Evolutionary conservation across 2,797 vertebrate species (phyloP), one percentile per base, ranked within the genome.

Genomic region (Iguana delicatissima): DNA sequence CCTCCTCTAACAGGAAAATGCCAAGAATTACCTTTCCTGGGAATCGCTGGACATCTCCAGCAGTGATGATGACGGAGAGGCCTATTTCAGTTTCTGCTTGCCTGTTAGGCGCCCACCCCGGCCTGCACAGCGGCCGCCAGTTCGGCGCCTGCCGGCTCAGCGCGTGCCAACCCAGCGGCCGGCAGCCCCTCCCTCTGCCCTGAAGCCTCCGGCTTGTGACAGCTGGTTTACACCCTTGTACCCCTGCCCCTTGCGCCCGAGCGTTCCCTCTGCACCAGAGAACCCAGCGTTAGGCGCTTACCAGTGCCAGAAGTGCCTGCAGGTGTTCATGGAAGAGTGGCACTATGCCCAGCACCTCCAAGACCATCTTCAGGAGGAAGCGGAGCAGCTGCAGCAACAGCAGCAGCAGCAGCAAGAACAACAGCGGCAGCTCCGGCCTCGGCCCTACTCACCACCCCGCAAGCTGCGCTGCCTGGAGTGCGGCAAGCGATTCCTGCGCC

Each of bases 51-150:
- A 92, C 7, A 86, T 59, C 90, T 97, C 96, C 0, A 97, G 96
- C 89, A 95, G 97, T 1, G 94, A 95, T 79, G 97, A 95, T 1
- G 97, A 96, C 4, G 69, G 86, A 12, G 94, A 90, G 24, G 73
- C 77, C 1, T 80, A 72, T 22, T 2, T 84, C 6, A 87, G 64
- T n/a, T 64, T 87, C 55, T 87, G 38, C 55, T 59, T 92, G 80
- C 90, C 85, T 1, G 24, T 72, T 5, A 67, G 84, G 20, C 80
- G 91, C 50, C 91, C 91, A 0, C 20, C 85, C 26, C 87, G 89
- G 55, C 80, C 76, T 3, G 20, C 16, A 4, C 80, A 77, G 62
- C 90, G 86, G 2, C 73, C 50, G 3, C 88, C 77, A 1, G 52
- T 24, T 26, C 50, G 69, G 62, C 77, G 77, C 26, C 87, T 80